These are phyloP conservation scores for Coregonus sp. DNA, from an alignment of 2,797 vertebrate species.

Conservation along the genomic window DNA sequence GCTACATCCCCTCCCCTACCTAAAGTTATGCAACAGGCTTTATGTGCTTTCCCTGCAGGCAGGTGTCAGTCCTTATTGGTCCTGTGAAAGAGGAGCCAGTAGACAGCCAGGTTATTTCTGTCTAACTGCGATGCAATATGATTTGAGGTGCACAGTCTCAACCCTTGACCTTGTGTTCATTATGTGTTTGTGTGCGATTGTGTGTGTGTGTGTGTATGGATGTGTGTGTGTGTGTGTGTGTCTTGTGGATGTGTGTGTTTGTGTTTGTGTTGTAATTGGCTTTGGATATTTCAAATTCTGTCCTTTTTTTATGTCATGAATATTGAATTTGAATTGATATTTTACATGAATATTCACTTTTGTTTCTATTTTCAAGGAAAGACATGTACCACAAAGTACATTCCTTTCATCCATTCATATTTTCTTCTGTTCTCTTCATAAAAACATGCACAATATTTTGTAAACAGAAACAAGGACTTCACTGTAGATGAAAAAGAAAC, in stretches of 20 bases:
- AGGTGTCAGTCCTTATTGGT: not conserved
- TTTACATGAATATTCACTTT: not conserved
- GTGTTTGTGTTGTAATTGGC: not conserved
- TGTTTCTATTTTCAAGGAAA: not conserved
- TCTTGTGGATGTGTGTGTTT: not conserved
- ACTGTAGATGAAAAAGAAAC: constrained; percentile 19
- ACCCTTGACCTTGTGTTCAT: constrained; percentile 12
- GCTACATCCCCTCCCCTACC: constrained; percentile 30
- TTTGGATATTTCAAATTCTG: not conserved
- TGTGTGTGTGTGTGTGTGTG: constrained; percentile 10
- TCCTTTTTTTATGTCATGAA: not conserved
- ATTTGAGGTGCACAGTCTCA: constrained; percentile 33
- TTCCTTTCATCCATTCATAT: not conserved
- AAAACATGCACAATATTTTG: not conserved
- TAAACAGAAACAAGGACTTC: not conserved
- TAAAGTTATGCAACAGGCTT: not conserved
- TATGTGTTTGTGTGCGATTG: not conserved
- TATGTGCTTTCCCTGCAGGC: not conserved
- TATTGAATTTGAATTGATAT: not conserved
- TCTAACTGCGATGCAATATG: constrained; percentile 51
- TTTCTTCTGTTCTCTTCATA: not conserved
- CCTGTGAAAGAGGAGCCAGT: constrained; percentile 22
- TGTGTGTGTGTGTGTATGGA: not conserved
- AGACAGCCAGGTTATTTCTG: constrained; percentile 47
- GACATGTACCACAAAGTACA: not conserved